Evolutionary conservation across 2,797 vertebrate genomes (phyloP), one percentile per base, ranked within the genome.

Genomic region (Schizopygopsis malacanthus): DNA sequence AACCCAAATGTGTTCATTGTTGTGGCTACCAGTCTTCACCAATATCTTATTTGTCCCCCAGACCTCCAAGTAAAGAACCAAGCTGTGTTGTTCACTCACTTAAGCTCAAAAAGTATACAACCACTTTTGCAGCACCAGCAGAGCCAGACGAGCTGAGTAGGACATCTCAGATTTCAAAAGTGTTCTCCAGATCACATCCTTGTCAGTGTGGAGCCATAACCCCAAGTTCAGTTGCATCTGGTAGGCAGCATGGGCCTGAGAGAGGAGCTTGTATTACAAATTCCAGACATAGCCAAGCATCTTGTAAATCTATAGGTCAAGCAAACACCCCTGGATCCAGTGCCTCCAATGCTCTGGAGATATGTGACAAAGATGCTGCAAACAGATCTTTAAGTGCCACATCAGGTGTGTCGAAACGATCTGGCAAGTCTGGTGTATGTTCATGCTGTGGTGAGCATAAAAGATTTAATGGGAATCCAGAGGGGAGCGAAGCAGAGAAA

Each of bases 401-500:
- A 63, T 94, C 89, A 88, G 90, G 63, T 88, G 88, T 71, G 28
- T 91, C 82, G 16, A 92, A 56, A 33, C 69, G 87, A 5, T 93
- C 94, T 61, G 89, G 72, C 2, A 37, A 82, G 52, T 90, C 90
- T 33, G 91, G 88, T 73, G n/a, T 88, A 41, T 96, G 94, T 89
- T 69, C 84, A 8, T 72, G 93, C 5, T 95, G 95, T 81, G 91
- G 93, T 4, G 93, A 92, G 9, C 92, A 90, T 88, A 92, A 94
- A 89, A 78, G 3, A 65, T 78, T 75, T 4, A 80, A 84, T 65
- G 52, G 43, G 39, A 79, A 77, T 79, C 10, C 54, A 56, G 73
- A 82, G 20, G 39, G 71, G 10, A 78, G 7, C 43, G 22, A 81
- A 63, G 39, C 33, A 81, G 79, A 84, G 28, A 69, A 61, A 54